Evolutionary conservation across 2,888 invertebrate species (phyloP), one percentile per base, ranked within the genome.

Genomic region (Tholera decimalis): DNA sequence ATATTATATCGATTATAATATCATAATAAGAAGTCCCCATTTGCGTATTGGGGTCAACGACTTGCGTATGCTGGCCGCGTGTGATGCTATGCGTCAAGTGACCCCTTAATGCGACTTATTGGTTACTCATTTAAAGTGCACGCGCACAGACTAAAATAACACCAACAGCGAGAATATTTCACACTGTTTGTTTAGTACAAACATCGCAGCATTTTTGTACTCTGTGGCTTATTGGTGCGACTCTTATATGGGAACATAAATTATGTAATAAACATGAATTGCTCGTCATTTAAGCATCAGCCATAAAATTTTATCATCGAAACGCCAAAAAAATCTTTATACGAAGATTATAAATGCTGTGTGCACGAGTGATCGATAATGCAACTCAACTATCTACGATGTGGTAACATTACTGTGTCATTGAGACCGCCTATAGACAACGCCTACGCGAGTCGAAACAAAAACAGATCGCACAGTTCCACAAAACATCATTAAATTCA

Each of bases 401-500:
- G 86, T 88, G 84, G 86, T 84, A 88, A 88, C 85, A 82, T 80
- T 76, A 83, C 80, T 79, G 80, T 89, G 89, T 88, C 88, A 90
- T 86, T 89, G 88, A 87, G 85, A 85, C 83, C 83, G 86, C 83
- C 87, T 88, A 87, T 88, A 88, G 88, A 84, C 86, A 83, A 83
- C 86, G 74, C 89, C 91, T 86, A 91, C 91, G 85, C 86, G 80
- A 81, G 65, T 84, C 83, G 85, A 88, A 89, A 90, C 89, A 90
- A 90, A 89, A 89, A 90, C 91, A 88, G 89, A 89, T 87, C 84
- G 85, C 83, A 82, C 87, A 91, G 91, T 89, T 90, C 88, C 91
- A 93, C 92, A 92, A 93, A 95, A 94, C 92, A 92, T 94, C 93
- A 93, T 93, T 94, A 94, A 93, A 94, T 93, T 92, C 93, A 93